Conservation (phyloP, 1,140 invertebrate genomes). For the Drosophila arizonae region DNA sequence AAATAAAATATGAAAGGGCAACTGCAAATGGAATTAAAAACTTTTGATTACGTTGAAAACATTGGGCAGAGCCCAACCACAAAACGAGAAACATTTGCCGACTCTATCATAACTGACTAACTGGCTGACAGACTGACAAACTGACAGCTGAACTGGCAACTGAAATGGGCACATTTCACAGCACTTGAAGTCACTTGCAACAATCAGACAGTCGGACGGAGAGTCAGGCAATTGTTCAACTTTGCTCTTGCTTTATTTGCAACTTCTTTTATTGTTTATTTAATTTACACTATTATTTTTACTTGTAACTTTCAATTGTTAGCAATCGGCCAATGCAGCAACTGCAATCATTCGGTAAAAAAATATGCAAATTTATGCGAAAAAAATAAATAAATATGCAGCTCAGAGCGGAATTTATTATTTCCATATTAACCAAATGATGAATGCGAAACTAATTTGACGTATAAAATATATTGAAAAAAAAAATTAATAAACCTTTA, state of each 20-base stretch:
- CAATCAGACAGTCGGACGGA: background rate
- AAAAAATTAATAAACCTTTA: no score
- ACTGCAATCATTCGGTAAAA: background rate
- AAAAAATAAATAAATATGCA: no score
- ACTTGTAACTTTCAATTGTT: conserved; percentile 22
- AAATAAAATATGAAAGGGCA: conserved; percentile 26
- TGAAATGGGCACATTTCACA: conserved; percentile 41
- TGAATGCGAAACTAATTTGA: no score
- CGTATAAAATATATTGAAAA: no score
- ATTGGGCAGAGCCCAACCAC: conserved; percentile 35
- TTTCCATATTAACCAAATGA: no score
- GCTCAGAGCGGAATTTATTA: no score
- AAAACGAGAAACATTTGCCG: conserved; percentile 44
- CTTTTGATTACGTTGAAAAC: conserved; percentile 63
- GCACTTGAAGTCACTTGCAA: conserved; percentile 26
- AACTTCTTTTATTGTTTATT: conserved; percentile 43
- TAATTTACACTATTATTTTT: conserved; percentile 49
- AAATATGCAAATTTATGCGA: background rate
- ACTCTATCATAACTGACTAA: conserved; percentile 52
- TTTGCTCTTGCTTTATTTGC: conserved; percentile 17
- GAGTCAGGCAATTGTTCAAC: conserved; percentile 8
- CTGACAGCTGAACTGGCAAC: conserved; percentile 19
- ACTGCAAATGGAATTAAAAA: conserved; percentile 60
- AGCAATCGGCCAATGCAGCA: background rate
- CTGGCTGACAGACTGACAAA: conserved; percentile 5